phyloP scores from a whole-genome alignment of 2,113 vertebrate genomes.

The Falcunculus frontatus region DNA sequence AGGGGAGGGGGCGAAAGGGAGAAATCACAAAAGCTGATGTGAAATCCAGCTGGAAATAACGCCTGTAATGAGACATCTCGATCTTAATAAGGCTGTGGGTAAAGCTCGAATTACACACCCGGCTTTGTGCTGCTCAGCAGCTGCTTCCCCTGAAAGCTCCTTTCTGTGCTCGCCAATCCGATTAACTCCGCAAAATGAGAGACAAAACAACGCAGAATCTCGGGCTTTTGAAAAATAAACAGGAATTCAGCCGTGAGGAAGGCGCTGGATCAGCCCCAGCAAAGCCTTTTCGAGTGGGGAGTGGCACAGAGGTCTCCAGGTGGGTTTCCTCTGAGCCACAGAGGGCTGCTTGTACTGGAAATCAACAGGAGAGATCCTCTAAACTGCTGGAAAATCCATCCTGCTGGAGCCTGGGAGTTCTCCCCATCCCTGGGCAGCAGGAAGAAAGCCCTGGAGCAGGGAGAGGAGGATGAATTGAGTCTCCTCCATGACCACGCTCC shows the following conservation, averaged over 20 bases:
- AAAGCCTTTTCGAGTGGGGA: not conserved
- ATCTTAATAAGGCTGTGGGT: constrained; percentile 4
- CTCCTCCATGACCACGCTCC: not conserved
- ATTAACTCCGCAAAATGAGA: not conserved
- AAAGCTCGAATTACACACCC: not conserved
- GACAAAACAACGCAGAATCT: not conserved
- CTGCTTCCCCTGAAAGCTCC: not conserved
- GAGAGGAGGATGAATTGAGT: not conserved
- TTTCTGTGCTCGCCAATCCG: not conserved
- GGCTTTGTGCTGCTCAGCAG: not conserved
- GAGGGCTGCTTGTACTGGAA: not conserved
- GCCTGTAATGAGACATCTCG: not conserved
- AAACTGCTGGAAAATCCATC: not conserved
- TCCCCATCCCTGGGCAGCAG: not conserved
- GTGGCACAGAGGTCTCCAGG: not conserved
- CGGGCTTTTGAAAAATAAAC: not conserved
- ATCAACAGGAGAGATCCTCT: not conserved
- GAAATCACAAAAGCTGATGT: not conserved
- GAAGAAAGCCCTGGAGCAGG: not conserved
- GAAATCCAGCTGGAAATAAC: not conserved
- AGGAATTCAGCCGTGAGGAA: not conserved
- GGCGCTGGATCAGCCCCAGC: not conserved
- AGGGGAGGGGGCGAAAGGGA: not conserved
- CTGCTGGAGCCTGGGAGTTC: not conserved
- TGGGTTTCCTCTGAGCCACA: not conserved